Evolutionary conservation across 2,797 vertebrate genomes (phyloP).

Genomic region (Ctenopoma multispine): DNA sequence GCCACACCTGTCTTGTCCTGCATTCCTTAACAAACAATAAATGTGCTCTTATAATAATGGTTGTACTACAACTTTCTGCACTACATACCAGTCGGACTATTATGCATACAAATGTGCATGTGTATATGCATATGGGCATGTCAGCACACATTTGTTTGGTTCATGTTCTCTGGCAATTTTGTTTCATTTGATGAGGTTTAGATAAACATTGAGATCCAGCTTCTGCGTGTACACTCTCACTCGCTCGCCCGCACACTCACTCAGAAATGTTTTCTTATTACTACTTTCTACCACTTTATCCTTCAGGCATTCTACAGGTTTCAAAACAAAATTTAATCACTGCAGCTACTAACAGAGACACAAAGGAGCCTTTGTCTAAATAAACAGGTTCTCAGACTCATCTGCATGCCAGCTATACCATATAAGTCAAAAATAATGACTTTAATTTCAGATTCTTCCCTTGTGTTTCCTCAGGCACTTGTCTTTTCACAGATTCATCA

Average conservation of each 20-base stretch:
- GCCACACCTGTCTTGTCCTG: conserved; percentile 57
- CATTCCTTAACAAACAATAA: conserved; percentile 40
- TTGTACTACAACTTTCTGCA: conserved; percentile 7
- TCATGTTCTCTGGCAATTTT: background rate
- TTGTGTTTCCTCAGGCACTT: conserved; percentile 33
- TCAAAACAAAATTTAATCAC: conserved; percentile 48
- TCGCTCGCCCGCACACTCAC: background rate
- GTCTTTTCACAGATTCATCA: conserved; percentile 52
- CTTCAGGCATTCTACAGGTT: conserved; percentile 28
- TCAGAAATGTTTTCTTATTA: conserved; percentile 24
- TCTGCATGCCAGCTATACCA: conserved; percentile 36
- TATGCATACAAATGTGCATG: background rate
- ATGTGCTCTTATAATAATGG: conserved; percentile 11
- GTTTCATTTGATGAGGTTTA: conserved; percentile 25
- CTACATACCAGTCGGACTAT: conserved; percentile 7
- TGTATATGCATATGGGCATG: background rate
- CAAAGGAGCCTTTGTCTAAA: conserved; percentile 57
- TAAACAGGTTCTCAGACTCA: conserved; percentile 26
- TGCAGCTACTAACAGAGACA: conserved; percentile 41
- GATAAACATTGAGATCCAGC: conserved; percentile 17
- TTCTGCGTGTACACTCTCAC: background rate
- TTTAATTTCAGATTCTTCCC: conserved; percentile 46
- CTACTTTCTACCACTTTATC: conserved; percentile 24
- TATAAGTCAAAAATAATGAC: conserved; percentile 53
- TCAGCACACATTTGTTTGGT: conserved; percentile 18